Percentiles rank a stretch among this genome's conserved stretches.
These are phyloP conservation scores for Ptychoptera albimana DNA, from an alignment of 2,888 invertebrate genomes.

Conservation along the genomic window DNA sequence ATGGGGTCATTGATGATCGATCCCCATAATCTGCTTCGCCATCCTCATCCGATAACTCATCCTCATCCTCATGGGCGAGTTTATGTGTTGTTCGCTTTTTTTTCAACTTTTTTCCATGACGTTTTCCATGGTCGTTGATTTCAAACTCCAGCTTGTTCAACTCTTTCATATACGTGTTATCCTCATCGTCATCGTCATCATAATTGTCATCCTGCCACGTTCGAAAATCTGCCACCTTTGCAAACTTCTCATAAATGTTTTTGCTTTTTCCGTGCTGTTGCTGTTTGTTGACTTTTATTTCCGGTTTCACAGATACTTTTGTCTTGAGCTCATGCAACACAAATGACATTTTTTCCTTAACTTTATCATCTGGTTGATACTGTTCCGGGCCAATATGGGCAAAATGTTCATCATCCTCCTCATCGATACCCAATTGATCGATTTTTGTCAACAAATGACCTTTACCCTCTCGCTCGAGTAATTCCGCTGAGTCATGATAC, in stretches of 20 bases:
- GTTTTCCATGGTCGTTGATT: constrained; percentile 9
- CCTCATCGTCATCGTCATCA: constrained; percentile 16
- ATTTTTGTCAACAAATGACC: constrained; percentile 22
- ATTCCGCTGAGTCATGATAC: neutral
- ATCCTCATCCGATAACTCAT: constrained; percentile 7
- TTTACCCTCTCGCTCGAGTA: constrained; percentile 10
- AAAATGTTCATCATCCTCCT: constrained; percentile 30
- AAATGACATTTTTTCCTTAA: constrained; percentile 65
- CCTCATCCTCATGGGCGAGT: constrained; percentile 23
- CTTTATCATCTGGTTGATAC: constrained; percentile 47
- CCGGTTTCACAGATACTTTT: constrained; percentile 39
- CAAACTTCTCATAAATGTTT: constrained; percentile 17
- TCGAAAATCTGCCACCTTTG: constrained; percentile 23
- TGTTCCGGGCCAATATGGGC: constrained; percentile 26
- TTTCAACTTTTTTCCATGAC: constrained; percentile 8
- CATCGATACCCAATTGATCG: constrained; percentile 39
- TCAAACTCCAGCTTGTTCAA: constrained; percentile 12
- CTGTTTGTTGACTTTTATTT: constrained; percentile 26
- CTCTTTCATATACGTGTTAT: constrained; percentile 12
- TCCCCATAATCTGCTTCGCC: constrained; percentile 11
- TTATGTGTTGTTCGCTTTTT: constrained; percentile 12
- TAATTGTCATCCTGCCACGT: constrained; percentile 21
- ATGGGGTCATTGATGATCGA: constrained; percentile 8
- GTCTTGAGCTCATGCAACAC: constrained; percentile 60
- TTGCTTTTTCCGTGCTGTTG: constrained; percentile 22